phyloP scores from a whole-genome alignment of 2,113 vertebrate species.

The Octodon degus region DNA sequence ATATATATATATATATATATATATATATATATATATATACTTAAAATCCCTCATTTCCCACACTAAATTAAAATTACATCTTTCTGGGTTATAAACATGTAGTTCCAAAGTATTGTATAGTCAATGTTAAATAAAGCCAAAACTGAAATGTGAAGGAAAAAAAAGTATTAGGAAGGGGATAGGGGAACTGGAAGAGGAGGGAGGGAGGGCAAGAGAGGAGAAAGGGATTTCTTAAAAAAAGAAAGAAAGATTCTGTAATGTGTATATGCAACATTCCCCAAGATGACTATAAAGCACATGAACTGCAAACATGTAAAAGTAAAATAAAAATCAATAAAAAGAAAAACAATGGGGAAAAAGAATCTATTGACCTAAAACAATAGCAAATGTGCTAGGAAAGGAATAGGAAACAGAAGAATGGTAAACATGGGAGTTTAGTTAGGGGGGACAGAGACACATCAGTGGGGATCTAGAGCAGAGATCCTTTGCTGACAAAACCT shows the following conservation, averaged over 20 bases:
- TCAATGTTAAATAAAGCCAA: constrained; percentile 88
- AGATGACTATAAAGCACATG: background rate
- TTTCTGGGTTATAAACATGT: constrained; percentile 84
- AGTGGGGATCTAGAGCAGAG: background rate
- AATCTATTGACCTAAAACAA: background rate
- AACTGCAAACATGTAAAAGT: background rate
- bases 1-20: too few relatives aligned
- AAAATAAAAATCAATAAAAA: background rate
- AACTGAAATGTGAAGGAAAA: constrained; percentile 90
- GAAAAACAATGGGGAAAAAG: background rate
- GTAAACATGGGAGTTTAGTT: background rate
- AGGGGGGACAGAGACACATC: background rate
- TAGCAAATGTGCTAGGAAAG: background rate
- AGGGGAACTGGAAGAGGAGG: background rate
- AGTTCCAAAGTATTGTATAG: constrained; percentile 87
- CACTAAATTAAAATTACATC: constrained; percentile 82
- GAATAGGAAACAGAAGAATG: background rate
- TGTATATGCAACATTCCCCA: background rate
- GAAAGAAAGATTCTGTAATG: background rate
- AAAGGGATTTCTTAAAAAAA: background rate
- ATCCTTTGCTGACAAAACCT: background rate
- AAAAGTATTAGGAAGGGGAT: background rate
- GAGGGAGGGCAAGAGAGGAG: background rate
- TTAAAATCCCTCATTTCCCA: constrained; percentile 85
- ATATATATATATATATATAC: too few relatives aligned